Percentiles rank a stretch among this genome's conserved stretches.
These are phyloP conservation scores for Etheostoma nigrum DNA, from an alignment of 2,797 vertebrate genomes.

Conservation along the genomic window DNA sequence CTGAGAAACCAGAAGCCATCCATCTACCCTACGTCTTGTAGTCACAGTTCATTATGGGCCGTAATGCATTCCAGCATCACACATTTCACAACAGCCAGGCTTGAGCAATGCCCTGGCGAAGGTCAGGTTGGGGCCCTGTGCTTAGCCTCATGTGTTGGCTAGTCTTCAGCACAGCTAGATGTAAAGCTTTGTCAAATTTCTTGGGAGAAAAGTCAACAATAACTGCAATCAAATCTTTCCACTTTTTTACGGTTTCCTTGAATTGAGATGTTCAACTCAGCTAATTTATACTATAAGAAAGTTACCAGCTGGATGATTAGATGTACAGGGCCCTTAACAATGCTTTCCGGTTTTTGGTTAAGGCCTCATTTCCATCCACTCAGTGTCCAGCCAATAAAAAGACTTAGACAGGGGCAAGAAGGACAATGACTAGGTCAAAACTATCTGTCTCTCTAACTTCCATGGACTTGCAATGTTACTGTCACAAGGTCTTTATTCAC, in stretches of 20 bases:
- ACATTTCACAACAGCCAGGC: constrained; percentile 35
- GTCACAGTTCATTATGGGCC: constrained; percentile 83
- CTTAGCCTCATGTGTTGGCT: constrained; percentile 21
- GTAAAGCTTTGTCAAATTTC: constrained; percentile 10
- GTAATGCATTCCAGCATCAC: constrained; percentile 66
- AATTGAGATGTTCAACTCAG: neutral
- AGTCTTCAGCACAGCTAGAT: constrained; percentile 24
- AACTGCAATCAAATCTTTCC: neutral
- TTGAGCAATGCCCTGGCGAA: constrained; percentile 36
- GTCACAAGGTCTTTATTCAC: constrained; percentile 39
- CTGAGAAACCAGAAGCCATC: constrained; percentile 75
- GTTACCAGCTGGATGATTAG: neutral
- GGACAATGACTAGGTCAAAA: constrained; percentile 16
- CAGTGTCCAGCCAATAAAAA: constrained; percentile 17
- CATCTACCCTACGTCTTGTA: constrained; percentile 78
- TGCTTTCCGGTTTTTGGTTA: neutral
- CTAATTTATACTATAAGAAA: neutral
- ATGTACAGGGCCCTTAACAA: neutral
- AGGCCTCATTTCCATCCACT: constrained; percentile 22
- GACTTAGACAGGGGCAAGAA: constrained; percentile 12
- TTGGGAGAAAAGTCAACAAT: neutral
- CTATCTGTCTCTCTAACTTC: constrained; percentile 24
- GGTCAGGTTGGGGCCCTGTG: constrained; percentile 50
- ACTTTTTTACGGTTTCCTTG: neutral
- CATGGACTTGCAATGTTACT: constrained; percentile 24